A percentile compares a stretch with the other conserved stretches of the same genome.
Conservation (phyloP, 2,888 invertebrate genomes). For the Anticlea derivata region DNA sequence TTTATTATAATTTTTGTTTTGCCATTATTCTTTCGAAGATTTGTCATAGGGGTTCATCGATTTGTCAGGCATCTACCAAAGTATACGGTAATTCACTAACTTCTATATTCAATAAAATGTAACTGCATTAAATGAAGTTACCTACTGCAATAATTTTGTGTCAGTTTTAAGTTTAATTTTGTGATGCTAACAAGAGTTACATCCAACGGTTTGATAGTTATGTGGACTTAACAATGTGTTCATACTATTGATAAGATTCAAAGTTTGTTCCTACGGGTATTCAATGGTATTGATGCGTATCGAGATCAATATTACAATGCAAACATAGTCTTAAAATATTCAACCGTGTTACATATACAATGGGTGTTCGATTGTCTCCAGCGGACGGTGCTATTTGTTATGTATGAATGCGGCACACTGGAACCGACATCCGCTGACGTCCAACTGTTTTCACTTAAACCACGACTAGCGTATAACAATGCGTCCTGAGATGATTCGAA, state of each 20-base stretch:
- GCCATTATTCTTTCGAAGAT: too few relatives aligned
- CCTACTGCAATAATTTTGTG: too few relatives aligned
- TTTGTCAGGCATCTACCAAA: too few relatives aligned
- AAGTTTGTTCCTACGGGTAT: slow-evolving; percentile 30
- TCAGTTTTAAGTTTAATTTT: too few relatives aligned
- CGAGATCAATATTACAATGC: slow-evolving; percentile 35
- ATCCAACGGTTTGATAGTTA: too few relatives aligned
- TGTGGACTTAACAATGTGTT: too few relatives aligned
- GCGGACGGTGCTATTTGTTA: slow-evolving; percentile 63
- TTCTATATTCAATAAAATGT: too few relatives aligned
- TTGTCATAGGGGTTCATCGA: too few relatives aligned
- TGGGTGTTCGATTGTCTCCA: slow-evolving; percentile 61
- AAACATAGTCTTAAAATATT: slow-evolving; percentile 52
- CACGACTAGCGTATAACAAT: slow-evolving; percentile 63
- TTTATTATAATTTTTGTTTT: too few relatives aligned
- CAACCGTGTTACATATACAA: slow-evolving; percentile 58
- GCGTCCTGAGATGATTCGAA: slow-evolving; percentile 57
- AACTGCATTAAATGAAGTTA: too few relatives aligned
- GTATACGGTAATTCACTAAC: too few relatives aligned
- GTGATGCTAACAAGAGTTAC: too few relatives aligned
- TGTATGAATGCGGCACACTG: slow-evolving; percentile 64
- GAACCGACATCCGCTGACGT: slow-evolving; percentile 71
- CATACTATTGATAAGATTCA: not conserved
- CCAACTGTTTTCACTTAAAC: slow-evolving; percentile 71
- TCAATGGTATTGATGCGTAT: slow-evolving; percentile 33